Evolutionary conservation across 1,140 invertebrate species (phyloP).

Genomic region (Cheumatopsyche charites): DNA sequence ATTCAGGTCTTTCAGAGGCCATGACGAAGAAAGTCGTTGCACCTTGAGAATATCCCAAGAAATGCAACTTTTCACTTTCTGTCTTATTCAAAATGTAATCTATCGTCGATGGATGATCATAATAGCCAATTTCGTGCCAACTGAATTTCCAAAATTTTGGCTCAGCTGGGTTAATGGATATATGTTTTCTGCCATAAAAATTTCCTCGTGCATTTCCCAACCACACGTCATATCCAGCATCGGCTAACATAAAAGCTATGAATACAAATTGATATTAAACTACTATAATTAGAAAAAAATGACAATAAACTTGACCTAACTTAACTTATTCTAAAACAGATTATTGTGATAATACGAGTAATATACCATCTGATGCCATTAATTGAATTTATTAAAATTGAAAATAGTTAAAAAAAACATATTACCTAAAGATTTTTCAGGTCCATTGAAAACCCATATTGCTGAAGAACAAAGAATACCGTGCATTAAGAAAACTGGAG

Average conservation of each 20-base stretch:
- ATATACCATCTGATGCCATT: background rate
- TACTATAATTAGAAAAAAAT: conserved; percentile 12
- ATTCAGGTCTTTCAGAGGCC: conserved; percentile 66
- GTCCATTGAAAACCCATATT: conserved; percentile 67
- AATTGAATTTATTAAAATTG: background rate
- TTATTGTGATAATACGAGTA: background rate
- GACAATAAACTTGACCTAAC: background rate
- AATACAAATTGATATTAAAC: conserved; percentile 12
- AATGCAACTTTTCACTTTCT: conserved; percentile 65
- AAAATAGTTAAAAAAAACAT: no score
- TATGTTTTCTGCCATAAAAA: conserved; percentile 65
- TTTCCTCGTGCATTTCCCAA: conserved; percentile 70
- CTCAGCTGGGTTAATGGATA: conserved; percentile 62
- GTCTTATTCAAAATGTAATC: conserved; percentile 72
- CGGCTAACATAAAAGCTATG: conserved; percentile 69
- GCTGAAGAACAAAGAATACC: conserved; percentile 69
- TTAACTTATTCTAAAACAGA: no score
- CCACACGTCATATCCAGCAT: conserved; percentile 80
- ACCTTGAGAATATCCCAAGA: conserved; percentile 75
- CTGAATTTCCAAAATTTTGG: conserved; percentile 78
- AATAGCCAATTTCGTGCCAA: conserved; percentile 79
- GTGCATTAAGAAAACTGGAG: conserved; percentile 67
- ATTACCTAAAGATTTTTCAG: conserved; percentile 62
- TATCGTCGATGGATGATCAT: conserved; percentile 78
- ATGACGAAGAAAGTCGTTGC: conserved; percentile 71